Evolutionary conservation across 92 coral and sea anemone genomes (phyloP).

Genomic region (Zoanthus sansibaricus): DNA sequence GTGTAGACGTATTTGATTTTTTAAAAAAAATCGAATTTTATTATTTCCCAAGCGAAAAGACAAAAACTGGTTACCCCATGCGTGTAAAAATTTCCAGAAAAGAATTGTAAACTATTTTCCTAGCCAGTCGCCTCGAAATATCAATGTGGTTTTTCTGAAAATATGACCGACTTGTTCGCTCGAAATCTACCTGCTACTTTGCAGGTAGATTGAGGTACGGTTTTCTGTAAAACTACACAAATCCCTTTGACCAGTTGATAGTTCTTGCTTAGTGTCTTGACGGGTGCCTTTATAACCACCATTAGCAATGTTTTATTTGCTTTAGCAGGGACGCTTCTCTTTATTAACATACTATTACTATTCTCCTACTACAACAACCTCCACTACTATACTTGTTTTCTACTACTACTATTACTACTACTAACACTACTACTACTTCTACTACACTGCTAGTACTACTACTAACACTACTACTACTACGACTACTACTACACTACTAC

Average conservation of each 20-base stretch:
- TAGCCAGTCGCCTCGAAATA: background rate
- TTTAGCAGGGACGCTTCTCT: background rate
- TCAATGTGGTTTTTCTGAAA: background rate
- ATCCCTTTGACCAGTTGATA: background rate
- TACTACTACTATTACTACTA: no score
- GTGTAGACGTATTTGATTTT: background rate
- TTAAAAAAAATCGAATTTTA: background rate
- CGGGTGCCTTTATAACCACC: background rate
- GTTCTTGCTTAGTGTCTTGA: background rate
- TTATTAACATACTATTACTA: no score
- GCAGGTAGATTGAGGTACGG: background rate
- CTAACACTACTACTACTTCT: no score
- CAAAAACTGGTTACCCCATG: background rate
- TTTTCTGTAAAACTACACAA: background rate
- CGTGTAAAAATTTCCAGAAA: background rate
- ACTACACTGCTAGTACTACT: no score
- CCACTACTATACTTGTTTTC: no score
- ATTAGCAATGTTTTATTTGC: background rate
- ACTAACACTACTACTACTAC: no score
- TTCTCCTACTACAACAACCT: no score
- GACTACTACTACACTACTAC: no score
- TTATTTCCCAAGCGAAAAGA: background rate
- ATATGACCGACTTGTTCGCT: background rate
- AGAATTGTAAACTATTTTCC: background rate
- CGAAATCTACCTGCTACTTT: background rate